phyloP scores from a whole-genome alignment of 1,140 invertebrate genomes.

The Chelonus insularis region DNA sequence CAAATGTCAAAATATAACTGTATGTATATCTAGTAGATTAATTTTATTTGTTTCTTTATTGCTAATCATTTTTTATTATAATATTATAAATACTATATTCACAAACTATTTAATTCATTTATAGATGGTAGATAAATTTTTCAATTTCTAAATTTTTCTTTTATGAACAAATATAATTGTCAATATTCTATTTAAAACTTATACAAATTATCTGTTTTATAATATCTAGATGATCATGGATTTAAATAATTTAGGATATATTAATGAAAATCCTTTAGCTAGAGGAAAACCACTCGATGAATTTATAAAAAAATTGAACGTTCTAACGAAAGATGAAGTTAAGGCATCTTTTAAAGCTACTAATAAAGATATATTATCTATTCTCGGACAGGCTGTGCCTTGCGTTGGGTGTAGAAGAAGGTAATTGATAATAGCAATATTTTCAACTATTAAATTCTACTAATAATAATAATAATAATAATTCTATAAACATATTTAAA shows the following conservation, averaged over 20 bases:
- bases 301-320: conserved; percentile 77
- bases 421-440: conserved; percentile 55
- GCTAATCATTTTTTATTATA: no score
- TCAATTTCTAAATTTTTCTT: no score
- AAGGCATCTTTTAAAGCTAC: conserved; percentile 80
- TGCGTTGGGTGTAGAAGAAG: conserved; percentile 91
- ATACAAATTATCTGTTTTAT: no score
- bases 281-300: conserved; percentile 81
- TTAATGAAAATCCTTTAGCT: conserved; percentile 74
- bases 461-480: background rate
- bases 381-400: conserved; percentile 85
- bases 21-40: no score
- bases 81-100: no score
- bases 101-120: no score
- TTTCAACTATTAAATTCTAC: background rate
- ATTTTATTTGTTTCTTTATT: no score
- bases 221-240: conserved; percentile 97
- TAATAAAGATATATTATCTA: conserved; percentile 78
- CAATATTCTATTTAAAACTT: no score
- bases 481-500: no score
- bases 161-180: no score
- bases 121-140: no score
- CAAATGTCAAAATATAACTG: no score
- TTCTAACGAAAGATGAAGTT: conserved; percentile 78
- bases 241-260: conserved; percentile 77